phyloP scores from a whole-genome alignment of 2,797 vertebrate species.

The Peromyscus melanophrys region DNA sequence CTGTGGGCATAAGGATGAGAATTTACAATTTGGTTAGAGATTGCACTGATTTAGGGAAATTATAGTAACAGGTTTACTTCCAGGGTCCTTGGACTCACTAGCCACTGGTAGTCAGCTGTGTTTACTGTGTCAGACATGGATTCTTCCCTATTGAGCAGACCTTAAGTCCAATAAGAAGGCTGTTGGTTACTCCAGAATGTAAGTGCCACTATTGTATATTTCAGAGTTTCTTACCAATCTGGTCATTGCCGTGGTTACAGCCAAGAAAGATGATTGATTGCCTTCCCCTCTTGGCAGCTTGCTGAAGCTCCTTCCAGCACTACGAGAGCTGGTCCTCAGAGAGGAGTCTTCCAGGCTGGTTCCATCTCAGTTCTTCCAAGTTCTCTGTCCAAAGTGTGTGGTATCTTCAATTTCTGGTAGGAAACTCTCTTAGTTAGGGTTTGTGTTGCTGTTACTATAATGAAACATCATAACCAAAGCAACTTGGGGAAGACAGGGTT shows the following conservation, averaged over 20 bases:
- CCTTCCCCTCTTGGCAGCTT: not conserved
- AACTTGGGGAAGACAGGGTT: not conserved
- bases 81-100: not conserved
- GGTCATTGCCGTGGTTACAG: not conserved
- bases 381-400: not conserved
- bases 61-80: not conserved
- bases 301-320: not conserved
- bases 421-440: not conserved
- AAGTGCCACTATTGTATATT: not conserved
- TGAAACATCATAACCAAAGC: not conserved
- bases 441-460: not conserved
- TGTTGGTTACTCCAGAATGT: too few species aligned
- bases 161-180: not conserved
- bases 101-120: not conserved
- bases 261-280: not conserved
- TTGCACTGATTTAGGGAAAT: too few species aligned
- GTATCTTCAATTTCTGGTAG: not conserved
- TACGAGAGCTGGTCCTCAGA: not conserved
- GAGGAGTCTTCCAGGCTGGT: not conserved
- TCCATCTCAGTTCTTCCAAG: not conserved
- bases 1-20: too few species aligned
- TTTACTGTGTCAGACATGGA: not conserved
- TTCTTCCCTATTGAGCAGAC: not conserved
- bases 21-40: too few species aligned
- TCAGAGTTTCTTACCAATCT: not conserved